Evolutionary conservation across 1,140 invertebrate genomes (phyloP), one percentile per base, ranked within the genome.

Genomic region (Zaprionus gabonicus): DNA sequence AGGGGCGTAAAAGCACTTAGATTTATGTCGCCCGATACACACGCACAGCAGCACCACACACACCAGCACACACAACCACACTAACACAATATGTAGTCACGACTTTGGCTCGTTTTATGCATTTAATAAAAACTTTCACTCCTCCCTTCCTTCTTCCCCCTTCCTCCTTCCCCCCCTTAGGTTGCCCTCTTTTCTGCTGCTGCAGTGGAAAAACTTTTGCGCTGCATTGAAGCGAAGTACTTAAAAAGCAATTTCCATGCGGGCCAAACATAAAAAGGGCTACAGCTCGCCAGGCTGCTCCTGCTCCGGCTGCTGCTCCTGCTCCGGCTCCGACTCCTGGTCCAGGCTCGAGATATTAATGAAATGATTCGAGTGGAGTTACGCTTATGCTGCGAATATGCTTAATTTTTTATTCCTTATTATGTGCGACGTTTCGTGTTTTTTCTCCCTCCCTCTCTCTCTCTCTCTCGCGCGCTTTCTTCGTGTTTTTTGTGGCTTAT

Each of bases 91-190:
- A 72, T 55, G 75, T 76, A 80, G 70, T 71, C 68, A 75, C 53
- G 78, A 83, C 71, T 87, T 84, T 78, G 74, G 78, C 81, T 87
- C 81, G 71, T 73, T 87, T 88, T 88, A 87, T 88, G 84, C 84
- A 87, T 83, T 87, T 87, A 83, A 87, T 87, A 87, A 88, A 87
- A 87, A 87, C 84, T 87, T 87, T 87, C 84, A 87, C 84, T 87
- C 27, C 12, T 20, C 17, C 27, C 34, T 15, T 58, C 3, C 34
- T 60, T 12, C 25, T n/a, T 41, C 7, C 55, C 60, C 3, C 23
- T 57, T 53, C 41, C 27, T 41, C 46, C n/a, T 31, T 0, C 20
- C 27, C 28, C 28, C 28, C 1, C 9, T 46, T 28, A 9, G 46
- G 65, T 75, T 68, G 49, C 51, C 51, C 41, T 76, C 38, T 62